Evolutionary conservation across 2,113 vertebrate species (phyloP).

Genomic region (Nesoenas mayeri): DNA sequence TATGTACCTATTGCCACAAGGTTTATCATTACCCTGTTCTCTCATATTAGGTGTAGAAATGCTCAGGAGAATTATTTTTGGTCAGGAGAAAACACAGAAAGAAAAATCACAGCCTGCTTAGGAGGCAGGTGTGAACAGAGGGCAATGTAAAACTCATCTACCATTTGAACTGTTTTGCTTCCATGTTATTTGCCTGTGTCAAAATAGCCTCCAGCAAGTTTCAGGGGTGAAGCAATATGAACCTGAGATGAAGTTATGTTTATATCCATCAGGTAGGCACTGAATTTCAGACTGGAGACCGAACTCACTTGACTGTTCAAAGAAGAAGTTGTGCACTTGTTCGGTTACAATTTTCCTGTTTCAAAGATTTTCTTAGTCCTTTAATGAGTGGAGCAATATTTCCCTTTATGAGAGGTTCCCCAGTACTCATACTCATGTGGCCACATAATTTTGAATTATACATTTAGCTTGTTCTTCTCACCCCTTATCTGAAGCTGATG

Average conservation of each 20-base stretch:
- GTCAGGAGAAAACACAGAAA: not conserved
- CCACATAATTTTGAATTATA: not conserved
- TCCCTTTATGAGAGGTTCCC: not conserved
- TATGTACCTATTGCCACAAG: not conserved
- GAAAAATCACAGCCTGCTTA: not conserved
- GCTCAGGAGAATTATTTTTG: not conserved
- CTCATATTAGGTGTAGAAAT: not conserved
- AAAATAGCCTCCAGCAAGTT: not conserved
- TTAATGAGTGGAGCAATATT: not conserved
- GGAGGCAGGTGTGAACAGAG: not conserved
- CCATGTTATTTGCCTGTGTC: not conserved
- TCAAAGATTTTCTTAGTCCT: not conserved
- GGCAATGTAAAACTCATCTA: not conserved
- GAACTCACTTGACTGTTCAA: not conserved
- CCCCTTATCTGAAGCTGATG: not conserved
- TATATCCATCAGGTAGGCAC: not conserved
- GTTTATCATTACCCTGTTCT: not conserved
- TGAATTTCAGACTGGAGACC: not conserved
- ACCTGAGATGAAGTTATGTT: not conserved
- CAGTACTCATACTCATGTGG: rapidly evolving
- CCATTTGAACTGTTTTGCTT: not conserved
- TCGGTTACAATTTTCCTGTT: not conserved
- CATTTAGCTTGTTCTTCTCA: not conserved
- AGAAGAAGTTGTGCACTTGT: rapidly evolving
- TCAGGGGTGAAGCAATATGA: not conserved